These are phyloP conservation scores for Corapipo altera DNA, from an alignment of 2,113 vertebrate genomes.

Conservation along the genomic window DNA sequence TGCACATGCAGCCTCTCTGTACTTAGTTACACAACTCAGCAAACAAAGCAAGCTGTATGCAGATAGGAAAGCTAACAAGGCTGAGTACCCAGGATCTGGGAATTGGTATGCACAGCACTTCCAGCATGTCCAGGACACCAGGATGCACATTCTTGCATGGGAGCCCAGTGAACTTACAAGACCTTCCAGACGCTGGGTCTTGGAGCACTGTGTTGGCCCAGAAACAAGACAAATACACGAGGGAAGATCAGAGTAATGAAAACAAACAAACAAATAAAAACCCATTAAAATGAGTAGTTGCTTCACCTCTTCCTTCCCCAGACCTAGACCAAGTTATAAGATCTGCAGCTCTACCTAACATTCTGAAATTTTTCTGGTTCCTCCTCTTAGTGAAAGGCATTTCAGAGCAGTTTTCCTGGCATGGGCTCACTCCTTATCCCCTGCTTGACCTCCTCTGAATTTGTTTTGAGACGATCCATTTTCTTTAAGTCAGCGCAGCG, in stretches of 20 bases:
- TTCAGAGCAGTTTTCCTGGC: background rate
- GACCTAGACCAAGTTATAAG: background rate
- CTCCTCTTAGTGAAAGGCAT: background rate
- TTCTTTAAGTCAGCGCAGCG: background rate
- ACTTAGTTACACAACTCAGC: background rate
- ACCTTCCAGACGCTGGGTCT: conserved; percentile 35
- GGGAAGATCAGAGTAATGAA: background rate
- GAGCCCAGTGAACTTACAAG: conserved; percentile 31
- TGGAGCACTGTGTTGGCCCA: background rate
- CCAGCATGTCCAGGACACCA: background rate
- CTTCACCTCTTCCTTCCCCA: background rate
- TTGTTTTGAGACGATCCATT: background rate
- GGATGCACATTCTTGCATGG: conserved; percentile 25
- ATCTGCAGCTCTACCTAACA: background rate
- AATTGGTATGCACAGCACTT: background rate
- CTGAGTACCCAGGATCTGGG: fast-evolving
- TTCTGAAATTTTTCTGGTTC: background rate
- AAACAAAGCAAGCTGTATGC: background rate
- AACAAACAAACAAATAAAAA: background rate
- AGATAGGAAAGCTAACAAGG: background rate
- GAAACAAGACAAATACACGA: background rate
- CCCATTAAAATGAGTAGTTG: background rate
- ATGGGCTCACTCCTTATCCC: background rate
- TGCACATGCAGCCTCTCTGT: background rate
- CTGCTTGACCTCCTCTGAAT: conserved; percentile 1